These are phyloP conservation scores for Bucco capensis DNA, from an alignment of 2,113 vertebrate species.

Conservation along the genomic window DNA sequence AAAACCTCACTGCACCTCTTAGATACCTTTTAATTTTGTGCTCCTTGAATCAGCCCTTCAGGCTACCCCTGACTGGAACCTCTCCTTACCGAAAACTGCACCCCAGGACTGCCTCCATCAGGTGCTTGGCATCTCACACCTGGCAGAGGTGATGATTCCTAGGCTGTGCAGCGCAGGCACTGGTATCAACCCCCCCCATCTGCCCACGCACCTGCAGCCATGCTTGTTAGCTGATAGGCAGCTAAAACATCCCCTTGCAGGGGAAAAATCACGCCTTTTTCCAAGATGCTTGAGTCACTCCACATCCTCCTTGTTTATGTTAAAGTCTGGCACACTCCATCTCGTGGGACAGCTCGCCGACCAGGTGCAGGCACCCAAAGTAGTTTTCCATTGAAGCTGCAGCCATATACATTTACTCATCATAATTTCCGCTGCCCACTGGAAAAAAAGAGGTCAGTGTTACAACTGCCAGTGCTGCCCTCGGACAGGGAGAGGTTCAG, in stretches of 20 bases:
- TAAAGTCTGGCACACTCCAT: neutral
- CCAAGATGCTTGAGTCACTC: neutral
- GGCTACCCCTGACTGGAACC: neutral
- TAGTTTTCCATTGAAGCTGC: neutral
- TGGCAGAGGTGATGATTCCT: neutral
- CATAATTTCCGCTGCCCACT: neutral
- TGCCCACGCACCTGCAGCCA: neutral
- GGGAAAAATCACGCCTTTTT: neutral
- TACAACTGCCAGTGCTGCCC: neutral
- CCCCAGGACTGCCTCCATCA: neutral
- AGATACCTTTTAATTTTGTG: neutral
- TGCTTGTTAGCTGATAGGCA: neutral
- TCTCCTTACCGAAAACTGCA: neutral
- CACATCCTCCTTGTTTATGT: neutral
- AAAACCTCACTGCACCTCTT: neutral
- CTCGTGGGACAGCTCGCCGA: accelerated
- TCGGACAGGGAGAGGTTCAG: neutral
- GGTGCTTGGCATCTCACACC: neutral
- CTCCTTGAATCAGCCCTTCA: neutral
- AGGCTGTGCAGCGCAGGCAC: neutral
- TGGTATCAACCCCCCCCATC: neutral
- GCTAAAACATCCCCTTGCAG: neutral
- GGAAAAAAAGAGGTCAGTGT: neutral
- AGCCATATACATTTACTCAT: neutral
- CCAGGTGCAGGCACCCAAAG: neutral